These are phyloP conservation scores for Hippopotamyrus pictus DNA, from an alignment of 2,797 vertebrate species.

Conservation along the genomic window DNA sequence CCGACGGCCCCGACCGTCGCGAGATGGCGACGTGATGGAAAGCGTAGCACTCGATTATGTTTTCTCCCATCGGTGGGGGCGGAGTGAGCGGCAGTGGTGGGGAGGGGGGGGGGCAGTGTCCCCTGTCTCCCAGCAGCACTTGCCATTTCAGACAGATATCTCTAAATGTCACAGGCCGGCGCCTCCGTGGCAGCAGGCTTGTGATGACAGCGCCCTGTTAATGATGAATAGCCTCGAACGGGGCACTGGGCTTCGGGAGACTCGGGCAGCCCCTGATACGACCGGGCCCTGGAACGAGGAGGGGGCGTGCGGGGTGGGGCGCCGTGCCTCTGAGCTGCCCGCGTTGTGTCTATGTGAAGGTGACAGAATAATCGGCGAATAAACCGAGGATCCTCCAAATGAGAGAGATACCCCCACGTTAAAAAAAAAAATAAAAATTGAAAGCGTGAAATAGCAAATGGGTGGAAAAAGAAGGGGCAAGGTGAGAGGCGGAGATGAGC, in stretches of 20 bases:
- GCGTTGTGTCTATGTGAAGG: background rate
- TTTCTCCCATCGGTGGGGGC: background rate
- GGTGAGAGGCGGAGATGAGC: background rate
- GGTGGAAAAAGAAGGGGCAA: background rate
- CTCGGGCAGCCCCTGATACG: background rate
- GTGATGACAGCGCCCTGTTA: background rate
- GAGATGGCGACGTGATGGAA: background rate
- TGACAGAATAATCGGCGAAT: background rate
- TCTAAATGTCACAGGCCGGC: conserved; percentile 17
- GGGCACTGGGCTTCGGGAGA: conserved; percentile 4
- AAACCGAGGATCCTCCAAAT: conserved; percentile 23
- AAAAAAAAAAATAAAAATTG: background rate
- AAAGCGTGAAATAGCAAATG: background rate
- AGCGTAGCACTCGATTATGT: background rate
- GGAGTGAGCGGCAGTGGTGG: background rate
- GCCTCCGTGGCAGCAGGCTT: background rate
- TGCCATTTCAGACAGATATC: conserved; percentile 19
- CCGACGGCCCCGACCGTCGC: background rate
- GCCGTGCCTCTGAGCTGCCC: background rate
- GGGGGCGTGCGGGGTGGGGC: background rate
- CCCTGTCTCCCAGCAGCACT: background rate
- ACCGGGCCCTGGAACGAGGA: background rate
- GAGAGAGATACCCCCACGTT: background rate
- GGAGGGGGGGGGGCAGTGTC: too few species aligned
- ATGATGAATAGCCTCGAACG: conserved; percentile 27